These are phyloP conservation scores for Vulpes vulpes DNA, from an alignment of 2,113 vertebrate species.

Conservation along the genomic window DNA sequence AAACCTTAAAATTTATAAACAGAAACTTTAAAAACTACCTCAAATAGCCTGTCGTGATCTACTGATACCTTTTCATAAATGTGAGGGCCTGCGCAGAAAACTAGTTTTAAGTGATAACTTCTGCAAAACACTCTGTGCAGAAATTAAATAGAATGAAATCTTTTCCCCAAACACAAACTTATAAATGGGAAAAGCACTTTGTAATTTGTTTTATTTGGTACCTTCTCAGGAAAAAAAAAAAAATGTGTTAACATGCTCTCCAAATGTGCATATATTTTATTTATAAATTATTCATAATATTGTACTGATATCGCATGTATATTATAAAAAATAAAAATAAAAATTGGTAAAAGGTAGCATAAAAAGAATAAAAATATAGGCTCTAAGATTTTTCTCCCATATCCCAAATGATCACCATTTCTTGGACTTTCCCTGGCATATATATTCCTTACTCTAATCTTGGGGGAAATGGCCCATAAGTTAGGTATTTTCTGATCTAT, in stretches of 20 bases:
- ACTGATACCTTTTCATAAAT: background rate
- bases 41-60: background rate
- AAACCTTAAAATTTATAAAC: slow-evolving; percentile 1
- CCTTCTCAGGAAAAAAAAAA: background rate
- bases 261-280: background rate
- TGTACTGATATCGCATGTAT: background rate
- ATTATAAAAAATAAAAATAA: slow-evolving; percentile 28
- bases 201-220: background rate
- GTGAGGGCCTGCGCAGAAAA: background rate
- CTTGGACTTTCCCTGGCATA: background rate
- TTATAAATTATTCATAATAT: slow-evolving; percentile 46
- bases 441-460: background rate
- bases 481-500: background rate
- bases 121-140: background rate
- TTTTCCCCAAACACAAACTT: background rate
- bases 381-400: background rate
- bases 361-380: slow-evolving; percentile 13
- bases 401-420: background rate
- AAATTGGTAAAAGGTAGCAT: slow-evolving; percentile 10
- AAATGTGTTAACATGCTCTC: background rate
- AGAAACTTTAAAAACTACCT: background rate
- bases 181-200: background rate
- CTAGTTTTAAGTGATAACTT: slow-evolving; percentile 28
- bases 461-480: background rate
- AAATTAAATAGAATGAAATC: slow-evolving; percentile 16